Evolutionary conservation across 2,113 vertebrate species (phyloP), one percentile per base, ranked within the genome.

Genomic region (Pitta sordida): DNA sequence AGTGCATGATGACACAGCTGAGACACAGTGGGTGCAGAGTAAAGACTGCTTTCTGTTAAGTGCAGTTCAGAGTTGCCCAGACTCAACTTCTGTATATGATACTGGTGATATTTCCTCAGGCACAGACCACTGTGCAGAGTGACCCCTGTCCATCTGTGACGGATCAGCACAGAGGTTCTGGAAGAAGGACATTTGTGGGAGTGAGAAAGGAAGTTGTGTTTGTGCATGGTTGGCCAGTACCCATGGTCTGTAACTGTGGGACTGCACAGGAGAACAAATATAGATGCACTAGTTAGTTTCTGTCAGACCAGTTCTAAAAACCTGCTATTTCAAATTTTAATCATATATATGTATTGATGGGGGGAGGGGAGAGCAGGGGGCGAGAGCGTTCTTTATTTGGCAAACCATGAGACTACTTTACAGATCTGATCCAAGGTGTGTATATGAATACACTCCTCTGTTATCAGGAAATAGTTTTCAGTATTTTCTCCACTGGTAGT

Each of bases 161-260:
- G 41, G 21, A 29, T 56, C 55, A 15, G 11, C 5, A 3, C 39
- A 68, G 82, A 90, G 55, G 6, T 65, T 51, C 4, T 39, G 23
- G 44, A 51, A 52, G 9, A 23, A 60, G 16, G 7, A 27, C 0
- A 0, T 53, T 52, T 30, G 39, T 1, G 0, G 36, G 24, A 73
- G 9, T 23, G n/a, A 24, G 32, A 83, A 48, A 41, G 16, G 3
- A 53, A 9, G 4, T 2, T 46, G 23, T 62, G 16, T 58, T 82
- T 85, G 65, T 20, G 12, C 65, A 9, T 0, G 0, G 3, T 7
- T 74, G 32, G 43, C 48, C 17, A 51, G 65, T 5, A 2, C 18
- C n/a, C 34, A 18, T 11, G n/a, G 13, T 55, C 21, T 5, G 1
- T 52, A 48, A 10, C 26, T n/a, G 1, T 39, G n/a, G 3, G 4